Evolutionary conservation across 2,797 vertebrate genomes (phyloP).

Genomic region (Chloroceryle amazona): DNA sequence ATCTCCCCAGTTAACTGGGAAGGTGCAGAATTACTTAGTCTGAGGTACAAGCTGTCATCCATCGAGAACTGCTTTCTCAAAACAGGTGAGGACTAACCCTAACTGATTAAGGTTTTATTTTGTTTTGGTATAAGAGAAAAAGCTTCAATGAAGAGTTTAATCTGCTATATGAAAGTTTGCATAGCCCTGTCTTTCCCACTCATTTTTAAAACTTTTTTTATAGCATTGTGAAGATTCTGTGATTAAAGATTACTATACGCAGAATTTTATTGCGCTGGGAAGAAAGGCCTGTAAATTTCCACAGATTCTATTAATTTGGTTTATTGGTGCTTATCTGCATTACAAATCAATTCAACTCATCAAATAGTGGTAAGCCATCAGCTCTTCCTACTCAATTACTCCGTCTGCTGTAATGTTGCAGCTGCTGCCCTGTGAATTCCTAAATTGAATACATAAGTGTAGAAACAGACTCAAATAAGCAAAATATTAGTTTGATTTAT

Average conservation of each 20-base stretch:
- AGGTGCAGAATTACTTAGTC: background rate
- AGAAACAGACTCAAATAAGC: background rate
- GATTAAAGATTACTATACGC: background rate
- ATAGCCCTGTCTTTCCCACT: background rate
- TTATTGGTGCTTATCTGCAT: conserved; percentile 25
- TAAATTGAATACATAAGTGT: background rate
- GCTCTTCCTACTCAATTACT: conserved; percentile 26
- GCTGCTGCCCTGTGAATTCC: background rate
- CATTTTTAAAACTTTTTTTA: background rate
- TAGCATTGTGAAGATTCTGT: background rate
- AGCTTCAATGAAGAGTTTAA: background rate
- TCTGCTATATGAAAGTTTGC: background rate
- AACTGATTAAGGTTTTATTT: background rate
- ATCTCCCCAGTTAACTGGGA: background rate
- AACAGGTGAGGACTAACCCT: background rate
- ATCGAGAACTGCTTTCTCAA: background rate
- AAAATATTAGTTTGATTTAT: background rate
- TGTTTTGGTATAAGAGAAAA: background rate
- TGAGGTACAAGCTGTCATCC: background rate
- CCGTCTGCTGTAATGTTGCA: conserved; percentile 14
- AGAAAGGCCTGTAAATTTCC: conserved; percentile 4
- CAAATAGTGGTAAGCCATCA: background rate
- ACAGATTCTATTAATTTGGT: conserved; percentile 12
- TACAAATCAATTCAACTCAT: conserved; percentile 23
- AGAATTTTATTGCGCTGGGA: background rate